Evolutionary conservation across 2,113 vertebrate genomes (phyloP).

Genomic region (Sisor rabdophorus): DNA sequence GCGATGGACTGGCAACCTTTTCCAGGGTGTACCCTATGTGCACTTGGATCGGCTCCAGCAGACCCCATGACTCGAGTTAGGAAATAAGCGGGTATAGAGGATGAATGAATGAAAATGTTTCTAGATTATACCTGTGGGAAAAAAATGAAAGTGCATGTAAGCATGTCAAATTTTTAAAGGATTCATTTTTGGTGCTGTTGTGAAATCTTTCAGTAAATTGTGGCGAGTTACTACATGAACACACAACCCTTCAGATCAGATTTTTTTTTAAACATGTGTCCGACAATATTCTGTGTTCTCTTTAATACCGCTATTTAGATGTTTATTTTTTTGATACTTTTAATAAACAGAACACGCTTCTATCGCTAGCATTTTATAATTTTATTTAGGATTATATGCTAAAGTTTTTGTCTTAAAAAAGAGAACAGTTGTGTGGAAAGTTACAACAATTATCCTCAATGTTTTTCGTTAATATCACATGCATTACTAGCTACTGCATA

Average conservation of each 20-base stretch:
- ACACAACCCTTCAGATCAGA: not conserved
- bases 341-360: not conserved
- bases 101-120: too few species aligned
- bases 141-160: not conserved
- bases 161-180: not conserved
- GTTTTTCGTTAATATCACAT: constrained; percentile 8
- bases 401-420: not conserved
- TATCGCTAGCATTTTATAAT: not conserved
- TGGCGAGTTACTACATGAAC: not conserved
- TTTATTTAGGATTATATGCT: too few species aligned
- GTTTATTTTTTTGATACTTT: not conserved
- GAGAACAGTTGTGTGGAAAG: not conserved
- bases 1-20: too few species aligned
- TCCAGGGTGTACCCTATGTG: too few species aligned
- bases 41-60: too few species aligned
- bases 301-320: not conserved
- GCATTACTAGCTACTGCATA: constrained; percentile 5
- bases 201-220: not conserved
- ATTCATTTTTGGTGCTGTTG: not conserved
- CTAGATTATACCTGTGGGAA: not conserved
- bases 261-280: not conserved
- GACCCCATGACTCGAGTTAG: too few species aligned
- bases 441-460: not conserved
- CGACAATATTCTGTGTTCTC: not conserved
- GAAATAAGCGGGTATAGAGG: too few species aligned